Base-by-base conservation (phyloP, 2,797 vertebrate species). In the Meda fulgida region DNA sequence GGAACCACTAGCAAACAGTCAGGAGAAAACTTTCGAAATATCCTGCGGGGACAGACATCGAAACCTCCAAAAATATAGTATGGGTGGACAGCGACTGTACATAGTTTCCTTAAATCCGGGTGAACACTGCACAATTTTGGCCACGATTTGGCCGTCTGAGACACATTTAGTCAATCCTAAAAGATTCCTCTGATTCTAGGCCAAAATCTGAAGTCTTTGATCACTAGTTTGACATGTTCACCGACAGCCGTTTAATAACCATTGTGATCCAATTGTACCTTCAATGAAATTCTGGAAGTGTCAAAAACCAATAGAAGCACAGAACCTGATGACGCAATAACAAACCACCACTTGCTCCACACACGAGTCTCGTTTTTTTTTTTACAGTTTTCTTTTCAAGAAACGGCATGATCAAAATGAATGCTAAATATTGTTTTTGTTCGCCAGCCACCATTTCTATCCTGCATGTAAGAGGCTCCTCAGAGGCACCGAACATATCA, bases 1-100 rank as follows among this genome's bases (percentile, higher is more conserved):
- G 48, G 19, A 73, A 75, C 80, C 72, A 79, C 55, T 71, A 66
- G 80, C 65, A 82, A 86, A 82, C 75, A 60, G 38, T 31, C 21
- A 79, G n/a, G 48, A 78, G 11, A 63, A 58, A 46, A 78, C 51
- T 71, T 70, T 70, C 7, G 0, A 65, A 63, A 78, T 34, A 46
- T 63, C 77, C 40, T 10, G 11, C 0, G 1, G 58, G 40, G 21
- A 38, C 23, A 38, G 23, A 70, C 48, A 51, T 34, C n/a, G 78
- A 69, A 51, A 7, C 7, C 19, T 19, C 9, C 21, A 23, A 11
- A 75, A 82, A 73, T 48, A 82, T 46, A 73, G 19, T 36, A 9
- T 48, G 9, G 78, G 43, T n/a, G 26, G 36, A 73, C 26, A 31
- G 26, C 23, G 19, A 53, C 69, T 16, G 67, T 4, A n/a, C 40